These are phyloP conservation scores for Agonopterix subpropinquella DNA, from an alignment of 2,888 invertebrate genomes.

Conservation along the genomic window DNA sequence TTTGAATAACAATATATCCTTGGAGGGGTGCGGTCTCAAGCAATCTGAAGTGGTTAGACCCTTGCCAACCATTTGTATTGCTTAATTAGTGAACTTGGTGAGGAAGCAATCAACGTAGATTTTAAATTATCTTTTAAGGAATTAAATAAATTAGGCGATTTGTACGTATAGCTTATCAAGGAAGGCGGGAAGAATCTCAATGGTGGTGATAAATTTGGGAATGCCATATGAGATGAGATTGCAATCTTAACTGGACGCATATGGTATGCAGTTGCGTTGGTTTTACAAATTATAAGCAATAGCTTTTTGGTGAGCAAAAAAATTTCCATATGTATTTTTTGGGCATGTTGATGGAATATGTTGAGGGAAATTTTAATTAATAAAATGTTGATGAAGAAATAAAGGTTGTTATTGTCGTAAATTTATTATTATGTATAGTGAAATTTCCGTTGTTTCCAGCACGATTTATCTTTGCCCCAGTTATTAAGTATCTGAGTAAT, in stretches of 20 bases:
- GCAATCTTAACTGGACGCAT: slow-evolving; percentile 41
- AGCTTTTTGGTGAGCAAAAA: not conserved
- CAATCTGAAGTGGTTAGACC: slow-evolving; percentile 50
- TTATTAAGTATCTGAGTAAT: too few species aligned
- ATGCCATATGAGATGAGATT: slow-evolving; percentile 35
- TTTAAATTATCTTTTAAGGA: slow-evolving; percentile 30
- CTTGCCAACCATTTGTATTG: slow-evolving; percentile 45
- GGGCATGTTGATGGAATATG: too few species aligned
- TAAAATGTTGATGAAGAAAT: too few species aligned
- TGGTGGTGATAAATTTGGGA: slow-evolving; percentile 40
- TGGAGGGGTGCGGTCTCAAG: slow-evolving; percentile 31
- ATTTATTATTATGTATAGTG: too few species aligned
- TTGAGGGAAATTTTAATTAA: too few species aligned
- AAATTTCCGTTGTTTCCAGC: too few species aligned
- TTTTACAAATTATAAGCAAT: not conserved
- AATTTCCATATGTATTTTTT: not conserved
- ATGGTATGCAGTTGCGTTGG: slow-evolving; percentile 42
- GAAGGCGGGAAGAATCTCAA: slow-evolving; percentile 23
- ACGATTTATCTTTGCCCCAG: too few species aligned
- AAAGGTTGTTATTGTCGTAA: too few species aligned
- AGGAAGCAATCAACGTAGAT: slow-evolving; percentile 19
- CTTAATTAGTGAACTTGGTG: slow-evolving; percentile 45
- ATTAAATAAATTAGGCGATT: slow-evolving; percentile 28
- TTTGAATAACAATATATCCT: slow-evolving; percentile 9
- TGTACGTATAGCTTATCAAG: slow-evolving; percentile 29